Conservation (phyloP, 2,113 vertebrate genomes). For the Seriola dumerili region DNA sequence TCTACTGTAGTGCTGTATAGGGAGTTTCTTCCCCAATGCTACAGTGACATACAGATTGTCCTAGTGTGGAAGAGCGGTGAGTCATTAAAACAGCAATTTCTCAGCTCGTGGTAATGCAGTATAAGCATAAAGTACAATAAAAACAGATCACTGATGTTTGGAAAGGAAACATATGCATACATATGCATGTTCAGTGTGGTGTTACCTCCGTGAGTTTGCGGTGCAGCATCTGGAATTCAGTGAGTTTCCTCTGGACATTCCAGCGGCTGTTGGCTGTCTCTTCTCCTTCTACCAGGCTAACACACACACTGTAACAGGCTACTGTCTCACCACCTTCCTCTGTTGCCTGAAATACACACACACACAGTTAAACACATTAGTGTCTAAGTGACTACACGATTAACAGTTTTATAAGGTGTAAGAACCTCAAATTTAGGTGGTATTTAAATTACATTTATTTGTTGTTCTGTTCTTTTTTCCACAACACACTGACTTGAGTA, state of each 20-base stretch:
- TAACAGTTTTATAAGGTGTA: background rate
- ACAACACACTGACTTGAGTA: too few species aligned
- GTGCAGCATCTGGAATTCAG: constrained; percentile 96
- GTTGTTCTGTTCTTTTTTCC: too few species aligned
- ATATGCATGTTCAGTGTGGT: background rate
- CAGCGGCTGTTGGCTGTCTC: constrained; percentile 90
- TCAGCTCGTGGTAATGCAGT: background rate
- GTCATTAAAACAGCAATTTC: background rate
- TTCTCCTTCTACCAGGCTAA: constrained; percentile 90
- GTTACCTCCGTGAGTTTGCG: constrained; percentile 97
- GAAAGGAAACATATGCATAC: background rate
- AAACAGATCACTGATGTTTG: background rate
- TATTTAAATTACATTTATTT: background rate
- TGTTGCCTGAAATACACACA: constrained; percentile 84
- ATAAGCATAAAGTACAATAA: background rate
- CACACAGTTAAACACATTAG: background rate
- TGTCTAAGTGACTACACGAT: background rate
- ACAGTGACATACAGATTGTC: background rate
- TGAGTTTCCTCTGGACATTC: constrained; percentile 94
- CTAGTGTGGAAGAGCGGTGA: background rate
- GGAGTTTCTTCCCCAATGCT: background rate
- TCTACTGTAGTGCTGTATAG: background rate
- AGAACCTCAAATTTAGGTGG: background rate
- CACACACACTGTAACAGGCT: constrained; percentile 91
- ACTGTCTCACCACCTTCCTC: constrained; percentile 97